phyloP scores from a whole-genome alignment of 1,140 invertebrate genomes.

The Bursaphelenchus mucronatus region DNA sequence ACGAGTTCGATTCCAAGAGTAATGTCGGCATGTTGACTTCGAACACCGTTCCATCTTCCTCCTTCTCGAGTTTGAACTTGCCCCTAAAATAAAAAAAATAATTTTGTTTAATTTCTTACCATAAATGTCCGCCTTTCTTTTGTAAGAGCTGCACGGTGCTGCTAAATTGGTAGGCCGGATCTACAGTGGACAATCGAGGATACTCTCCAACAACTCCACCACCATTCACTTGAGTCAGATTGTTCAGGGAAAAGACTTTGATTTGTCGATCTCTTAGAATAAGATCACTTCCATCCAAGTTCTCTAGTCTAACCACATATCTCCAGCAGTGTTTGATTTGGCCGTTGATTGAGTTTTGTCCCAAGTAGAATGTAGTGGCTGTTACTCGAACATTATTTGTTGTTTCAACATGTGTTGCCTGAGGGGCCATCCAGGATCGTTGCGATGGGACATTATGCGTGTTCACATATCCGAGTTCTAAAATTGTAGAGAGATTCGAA shows the following conservation, averaged over 20 bases:
- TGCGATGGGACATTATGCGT: conserved; percentile 17
- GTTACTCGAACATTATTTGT: conserved; percentile 41
- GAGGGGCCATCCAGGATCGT: conserved; percentile 41
- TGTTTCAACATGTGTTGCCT: conserved; percentile 33
- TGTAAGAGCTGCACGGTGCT: conserved; percentile 41
- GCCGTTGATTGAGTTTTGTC: conserved; percentile 29
- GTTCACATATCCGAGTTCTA: conserved; percentile 11
- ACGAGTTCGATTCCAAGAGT: not conserved
- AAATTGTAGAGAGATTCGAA: not conserved
- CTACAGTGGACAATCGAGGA: conserved; percentile 32
- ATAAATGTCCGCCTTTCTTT: conserved; percentile 48
- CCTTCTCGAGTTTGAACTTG: conserved; percentile 41
- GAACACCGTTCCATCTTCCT: conserved; percentile 39
- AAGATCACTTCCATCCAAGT: conserved; percentile 30
- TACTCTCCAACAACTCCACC: conserved; percentile 33
- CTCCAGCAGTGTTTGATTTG: conserved; percentile 43
- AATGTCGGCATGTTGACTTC: conserved; percentile 43
- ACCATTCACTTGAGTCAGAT: conserved; percentile 41
- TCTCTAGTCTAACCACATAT: conserved; percentile 44
- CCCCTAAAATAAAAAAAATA: conserved; percentile 27
- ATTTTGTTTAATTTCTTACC: conserved; percentile 22
- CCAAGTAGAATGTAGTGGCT: conserved; percentile 47
- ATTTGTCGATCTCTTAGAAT: conserved; percentile 37
- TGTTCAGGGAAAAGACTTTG: conserved; percentile 48
- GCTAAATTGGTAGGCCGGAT: conserved; percentile 44